Evolutionary conservation across 2,888 invertebrate species (phyloP).

Genomic region (Hydropsyche betteni): DNA sequence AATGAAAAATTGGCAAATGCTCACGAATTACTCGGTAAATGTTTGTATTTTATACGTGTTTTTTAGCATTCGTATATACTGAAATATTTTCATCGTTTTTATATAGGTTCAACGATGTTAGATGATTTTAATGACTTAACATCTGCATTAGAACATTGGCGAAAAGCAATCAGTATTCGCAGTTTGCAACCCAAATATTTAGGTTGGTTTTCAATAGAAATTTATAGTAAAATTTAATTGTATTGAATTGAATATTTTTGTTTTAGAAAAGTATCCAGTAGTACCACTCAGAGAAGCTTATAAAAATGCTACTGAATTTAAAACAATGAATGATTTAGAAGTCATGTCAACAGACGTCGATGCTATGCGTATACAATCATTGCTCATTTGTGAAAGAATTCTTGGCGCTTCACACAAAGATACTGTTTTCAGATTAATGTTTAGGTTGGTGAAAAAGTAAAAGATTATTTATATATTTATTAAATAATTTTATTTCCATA

Average conservation of each 20-base stretch:
- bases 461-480: slow-evolving; percentile 52
- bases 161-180: slow-evolving; percentile 76
- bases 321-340: slow-evolving; percentile 74
- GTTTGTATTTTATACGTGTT: no score
- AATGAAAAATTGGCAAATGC: slow-evolving; percentile 82
- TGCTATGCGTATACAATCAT: slow-evolving; percentile 84
- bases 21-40: slow-evolving; percentile 79
- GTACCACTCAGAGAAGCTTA: slow-evolving; percentile 71
- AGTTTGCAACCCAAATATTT: slow-evolving; percentile 38
- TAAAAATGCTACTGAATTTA: slow-evolving; percentile 78
- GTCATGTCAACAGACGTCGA: slow-evolving; percentile 82
- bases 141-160: slow-evolving; percentile 80
- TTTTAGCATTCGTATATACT: neutral
- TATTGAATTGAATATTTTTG: slow-evolving; percentile 47
- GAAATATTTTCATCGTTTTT: neutral
- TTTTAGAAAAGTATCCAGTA: slow-evolving; percentile 65
- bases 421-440: slow-evolving; percentile 81
- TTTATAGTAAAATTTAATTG: slow-evolving; percentile 49
- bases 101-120: slow-evolving; percentile 76
- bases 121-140: slow-evolving; percentile 85
- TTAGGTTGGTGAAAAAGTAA: slow-evolving; percentile 61
- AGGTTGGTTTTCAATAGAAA: slow-evolving; percentile 39
- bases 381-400: slow-evolving; percentile 88
- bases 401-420: slow-evolving; percentile 88
- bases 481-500: slow-evolving; percentile 54